phyloP scores from a whole-genome alignment of 2,888 invertebrate genomes.

The Drosophila greeni region DNA sequence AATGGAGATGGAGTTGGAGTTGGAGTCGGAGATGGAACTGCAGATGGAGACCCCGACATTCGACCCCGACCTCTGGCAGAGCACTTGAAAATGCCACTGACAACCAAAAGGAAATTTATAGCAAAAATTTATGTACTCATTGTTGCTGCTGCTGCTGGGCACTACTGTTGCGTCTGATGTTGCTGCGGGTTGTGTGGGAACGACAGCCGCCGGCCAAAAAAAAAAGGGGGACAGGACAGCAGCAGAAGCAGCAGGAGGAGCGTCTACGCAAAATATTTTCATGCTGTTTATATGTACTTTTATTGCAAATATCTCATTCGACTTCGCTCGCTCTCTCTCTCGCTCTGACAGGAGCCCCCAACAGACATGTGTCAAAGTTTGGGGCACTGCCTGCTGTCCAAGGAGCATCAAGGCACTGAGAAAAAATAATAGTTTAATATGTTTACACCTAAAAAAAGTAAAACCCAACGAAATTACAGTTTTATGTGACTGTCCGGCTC shows the following conservation, averaged over 20 bases:
- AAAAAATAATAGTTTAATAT: background rate
- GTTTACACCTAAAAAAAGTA: background rate
- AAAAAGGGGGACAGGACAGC: background rate
- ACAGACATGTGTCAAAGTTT: conserved; percentile 67
- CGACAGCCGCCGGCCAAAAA: conserved; percentile 28
- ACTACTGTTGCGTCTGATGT: conserved; percentile 25
- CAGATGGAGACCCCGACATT: conserved; percentile 30
- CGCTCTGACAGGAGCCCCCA: conserved; percentile 12
- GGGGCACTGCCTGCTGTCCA: conserved; percentile 26
- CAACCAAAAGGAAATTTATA: conserved; percentile 72
- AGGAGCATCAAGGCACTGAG: conserved; percentile 29
- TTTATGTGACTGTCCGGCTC: too few relatives aligned
- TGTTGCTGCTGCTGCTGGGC: conserved; percentile 35
- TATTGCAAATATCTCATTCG: conserved; percentile 69
- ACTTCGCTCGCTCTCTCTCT: conserved; percentile 1
- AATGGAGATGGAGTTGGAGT: conserved; percentile 3
- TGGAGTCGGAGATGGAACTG: background rate
- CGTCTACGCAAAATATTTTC: conserved; percentile 66
- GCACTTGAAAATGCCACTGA: conserved; percentile 74
- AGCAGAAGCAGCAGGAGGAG: too few relatives aligned
- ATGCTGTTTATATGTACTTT: conserved; percentile 70
- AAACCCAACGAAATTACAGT: background rate
- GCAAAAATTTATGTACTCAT: conserved; percentile 68
- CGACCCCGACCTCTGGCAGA: conserved; percentile 43
- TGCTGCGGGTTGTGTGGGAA: conserved; percentile 38